Evolutionary conservation across 92 coral and sea anemone species (phyloP), one percentile per base, ranked within the genome.

Genomic region (Epizoanthus ramosus): DNA sequence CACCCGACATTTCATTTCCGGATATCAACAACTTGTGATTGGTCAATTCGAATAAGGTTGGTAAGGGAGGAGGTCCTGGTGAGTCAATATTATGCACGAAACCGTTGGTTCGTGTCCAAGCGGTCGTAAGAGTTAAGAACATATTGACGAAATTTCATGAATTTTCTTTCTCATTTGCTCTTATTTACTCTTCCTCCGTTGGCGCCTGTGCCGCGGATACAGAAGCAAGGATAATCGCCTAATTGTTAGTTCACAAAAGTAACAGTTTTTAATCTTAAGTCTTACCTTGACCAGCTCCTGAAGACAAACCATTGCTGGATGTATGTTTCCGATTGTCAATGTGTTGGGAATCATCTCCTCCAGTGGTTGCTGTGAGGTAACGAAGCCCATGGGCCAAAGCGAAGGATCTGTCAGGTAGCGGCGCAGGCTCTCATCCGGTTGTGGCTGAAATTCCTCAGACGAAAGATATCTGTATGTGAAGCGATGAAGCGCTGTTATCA

Each of bases 381-480:
- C 50, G 18, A 84, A 54, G 64, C 88, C 85, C 19, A 92, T 84
- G 3, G 98, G 94, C 99, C 99, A 97, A 67, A 97, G 90, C 0
- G 98, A 94, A 9, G 92, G 80, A 67, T 97, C 99, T 66, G 65
- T 57, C 90, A 97, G 87, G 64, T 87, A 87, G 58, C 79, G 88
- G 33, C 64, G 64, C 57, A 97, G 87, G 10, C 81, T n/a, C 22
- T 79, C 80, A 13, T 81, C 92, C 31, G 97, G 92, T 47, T 79
- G 74, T 19, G 95, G 98, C 77, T 88, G 86, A 80, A 92, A 83
- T 66, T 87, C 89, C 80, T 81, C 93, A 3, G 93, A 76, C 16
- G 93, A 90, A 3, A 97, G 93, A 63, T 97, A 97, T 35, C 99
- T 88, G 85, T 92, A 97, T 41, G 95, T 90, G 79, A 97, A 97